Evolutionary conservation across 2,113 vertebrate species (phyloP).

Genomic region (Egretta garzetta): DNA sequence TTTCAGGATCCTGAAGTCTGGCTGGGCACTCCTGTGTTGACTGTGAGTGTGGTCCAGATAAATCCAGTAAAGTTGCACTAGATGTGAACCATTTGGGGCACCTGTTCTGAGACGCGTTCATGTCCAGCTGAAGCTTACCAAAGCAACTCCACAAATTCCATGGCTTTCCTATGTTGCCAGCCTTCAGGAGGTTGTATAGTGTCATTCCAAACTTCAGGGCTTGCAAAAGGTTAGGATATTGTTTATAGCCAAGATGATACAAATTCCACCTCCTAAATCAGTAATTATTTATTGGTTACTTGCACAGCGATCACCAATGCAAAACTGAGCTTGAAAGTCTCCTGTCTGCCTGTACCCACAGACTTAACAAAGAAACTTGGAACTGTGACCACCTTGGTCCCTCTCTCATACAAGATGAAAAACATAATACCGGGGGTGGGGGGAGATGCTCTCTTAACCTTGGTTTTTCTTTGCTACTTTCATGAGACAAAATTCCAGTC

Average conservation of each 20-base stretch:
- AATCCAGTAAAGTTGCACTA: background rate
- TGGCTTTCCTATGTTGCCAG: background rate
- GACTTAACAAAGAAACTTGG: background rate
- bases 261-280: background rate
- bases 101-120: background rate
- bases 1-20: background rate
- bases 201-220: background rate
- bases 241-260: background rate
- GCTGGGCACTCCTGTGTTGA: background rate
- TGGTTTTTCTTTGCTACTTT: slow-evolving; percentile 19
- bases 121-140: background rate
- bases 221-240: background rate
- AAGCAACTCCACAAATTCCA: background rate
- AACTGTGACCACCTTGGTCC: background rate
- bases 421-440: background rate
- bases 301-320: background rate
- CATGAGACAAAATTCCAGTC: slow-evolving; percentile 45
- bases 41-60: background rate
- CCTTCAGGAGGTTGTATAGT: background rate
- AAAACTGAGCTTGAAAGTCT: background rate
- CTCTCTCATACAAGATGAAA: background rate
- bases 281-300: background rate
- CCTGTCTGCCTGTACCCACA: background rate
- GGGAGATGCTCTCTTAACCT: slow-evolving; percentile 35
- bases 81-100: background rate